Conservation (phyloP, 2,888 invertebrate species). For the Ecliptopera silaceata region DNA sequence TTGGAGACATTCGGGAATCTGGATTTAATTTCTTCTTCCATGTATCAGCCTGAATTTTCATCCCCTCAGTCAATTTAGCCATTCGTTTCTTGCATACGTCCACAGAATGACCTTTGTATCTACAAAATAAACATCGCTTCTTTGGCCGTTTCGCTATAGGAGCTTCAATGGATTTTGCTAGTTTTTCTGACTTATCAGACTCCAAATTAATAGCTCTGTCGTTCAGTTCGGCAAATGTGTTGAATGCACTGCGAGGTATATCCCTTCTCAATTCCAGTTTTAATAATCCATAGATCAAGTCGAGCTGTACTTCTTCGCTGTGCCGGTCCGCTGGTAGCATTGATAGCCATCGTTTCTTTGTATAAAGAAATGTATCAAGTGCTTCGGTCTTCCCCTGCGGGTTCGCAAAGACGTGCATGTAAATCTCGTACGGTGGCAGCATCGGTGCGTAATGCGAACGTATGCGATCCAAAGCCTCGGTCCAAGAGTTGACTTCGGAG, state of each 20-base stretch:
- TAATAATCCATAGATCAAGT: slow-evolving; percentile 11
- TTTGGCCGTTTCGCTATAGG: neutral
- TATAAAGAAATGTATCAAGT: slow-evolving; percentile 3
- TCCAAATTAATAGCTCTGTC: neutral
- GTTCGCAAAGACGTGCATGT: slow-evolving; percentile 1
- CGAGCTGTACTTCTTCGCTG: slow-evolving; percentile 11
- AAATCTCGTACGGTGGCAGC: slow-evolving; percentile 6
- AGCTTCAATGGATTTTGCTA: neutral
- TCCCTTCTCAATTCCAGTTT: slow-evolving; percentile 1
- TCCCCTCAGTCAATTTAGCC: neutral
- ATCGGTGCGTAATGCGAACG: neutral
- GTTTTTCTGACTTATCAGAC: neutral
- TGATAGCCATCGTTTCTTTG: slow-evolving; percentile 1
- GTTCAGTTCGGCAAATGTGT: slow-evolving; percentile 4
- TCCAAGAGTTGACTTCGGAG: slow-evolving; percentile 13
- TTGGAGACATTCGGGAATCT: slow-evolving; percentile 1
- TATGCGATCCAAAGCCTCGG: slow-evolving; percentile 10
- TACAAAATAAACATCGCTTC: slow-evolving; percentile 9
- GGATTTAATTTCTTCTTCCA: neutral
- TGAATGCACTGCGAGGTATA: neutral
- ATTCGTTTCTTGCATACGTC: slow-evolving; percentile 9
- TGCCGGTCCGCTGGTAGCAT: slow-evolving; percentile 6
- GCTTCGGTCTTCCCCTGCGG: neutral
- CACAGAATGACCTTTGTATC: slow-evolving; percentile 5
- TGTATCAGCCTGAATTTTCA: neutral